These are phyloP conservation scores for Myotis lucifugus DNA, from an alignment of 2,113 vertebrate species.

Conservation along the genomic window DNA sequence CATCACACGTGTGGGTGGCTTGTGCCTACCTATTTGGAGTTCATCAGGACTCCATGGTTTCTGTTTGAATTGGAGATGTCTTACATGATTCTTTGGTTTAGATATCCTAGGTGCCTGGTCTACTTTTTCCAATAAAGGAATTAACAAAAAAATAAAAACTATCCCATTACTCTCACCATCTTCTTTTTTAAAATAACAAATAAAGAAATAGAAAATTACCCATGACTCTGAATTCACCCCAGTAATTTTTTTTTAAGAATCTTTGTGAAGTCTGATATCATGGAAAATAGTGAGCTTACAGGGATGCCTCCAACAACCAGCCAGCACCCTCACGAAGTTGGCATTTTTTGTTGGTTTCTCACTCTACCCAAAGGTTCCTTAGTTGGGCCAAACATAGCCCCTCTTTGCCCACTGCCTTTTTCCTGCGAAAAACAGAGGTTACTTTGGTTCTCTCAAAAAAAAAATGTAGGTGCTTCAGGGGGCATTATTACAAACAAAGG, in stretches of 20 bases:
- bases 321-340: background rate
- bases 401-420: background rate
- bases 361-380: background rate
- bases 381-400: background rate
- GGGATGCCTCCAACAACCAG: background rate
- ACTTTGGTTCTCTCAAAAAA: background rate
- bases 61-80: background rate
- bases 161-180: background rate
- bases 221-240: background rate
- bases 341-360: background rate
- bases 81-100: conserved; percentile 3
- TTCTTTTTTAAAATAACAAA: background rate
- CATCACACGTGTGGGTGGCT: background rate
- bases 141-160: background rate
- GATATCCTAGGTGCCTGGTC: background rate
- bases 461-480: background rate
- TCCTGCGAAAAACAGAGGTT: background rate
- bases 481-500: background rate
- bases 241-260: background rate
- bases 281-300: background rate
- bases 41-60: background rate
- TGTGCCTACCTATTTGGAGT: background rate
- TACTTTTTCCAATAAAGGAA: background rate
- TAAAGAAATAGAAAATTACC: background rate
- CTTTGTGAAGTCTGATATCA: background rate